Percentiles rank a stretch among this genome's conserved stretches.
phyloP scores from a whole-genome alignment of 2,888 invertebrate species.

The Xylocampa areola region DNA sequence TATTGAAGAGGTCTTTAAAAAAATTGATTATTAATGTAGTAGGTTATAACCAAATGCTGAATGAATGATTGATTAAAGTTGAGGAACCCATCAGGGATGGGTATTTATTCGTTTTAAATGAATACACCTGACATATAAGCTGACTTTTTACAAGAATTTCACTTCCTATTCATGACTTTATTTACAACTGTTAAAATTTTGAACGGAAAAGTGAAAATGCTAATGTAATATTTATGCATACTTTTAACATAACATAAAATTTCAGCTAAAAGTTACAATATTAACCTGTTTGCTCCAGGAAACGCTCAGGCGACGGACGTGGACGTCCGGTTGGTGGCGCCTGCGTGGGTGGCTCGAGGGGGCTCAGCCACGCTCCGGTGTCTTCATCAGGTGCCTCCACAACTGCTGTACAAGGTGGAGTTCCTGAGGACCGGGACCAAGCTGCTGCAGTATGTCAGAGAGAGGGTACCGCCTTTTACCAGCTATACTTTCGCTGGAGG shows the following conservation, averaged over 20 bases:
- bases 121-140: too few relatives aligned
- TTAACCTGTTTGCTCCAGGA: conserved; percentile 65
- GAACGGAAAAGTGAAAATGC: too few relatives aligned
- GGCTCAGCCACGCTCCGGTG: conserved; percentile 93
- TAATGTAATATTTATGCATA: too few relatives aligned
- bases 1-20: conserved; percentile 24
- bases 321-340: conserved; percentile 91
- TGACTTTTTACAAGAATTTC: too few relatives aligned
- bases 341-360: conserved; percentile 93
- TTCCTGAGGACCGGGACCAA: conserved; percentile 90
- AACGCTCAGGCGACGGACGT: conserved; percentile 87
- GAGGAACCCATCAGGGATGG: too few relatives aligned
- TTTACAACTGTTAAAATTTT: too few relatives aligned
- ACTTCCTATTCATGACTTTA: too few relatives aligned
- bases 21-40: conserved; percentile 13
- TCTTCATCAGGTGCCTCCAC: conserved; percentile 93
- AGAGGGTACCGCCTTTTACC: conserved; percentile 93
- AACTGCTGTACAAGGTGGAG: conserved; percentile 93
- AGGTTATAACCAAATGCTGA: too few relatives aligned
- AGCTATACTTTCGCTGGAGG: conserved; percentile 92
- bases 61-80: too few relatives aligned
- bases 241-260: too few relatives aligned
- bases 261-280: neutral
- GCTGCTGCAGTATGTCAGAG: conserved; percentile 94
- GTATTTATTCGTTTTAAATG: too few relatives aligned